Evolutionary conservation across 2,797 vertebrate genomes (phyloP).

Genomic region (Pseudochromis fuscus): DNA sequence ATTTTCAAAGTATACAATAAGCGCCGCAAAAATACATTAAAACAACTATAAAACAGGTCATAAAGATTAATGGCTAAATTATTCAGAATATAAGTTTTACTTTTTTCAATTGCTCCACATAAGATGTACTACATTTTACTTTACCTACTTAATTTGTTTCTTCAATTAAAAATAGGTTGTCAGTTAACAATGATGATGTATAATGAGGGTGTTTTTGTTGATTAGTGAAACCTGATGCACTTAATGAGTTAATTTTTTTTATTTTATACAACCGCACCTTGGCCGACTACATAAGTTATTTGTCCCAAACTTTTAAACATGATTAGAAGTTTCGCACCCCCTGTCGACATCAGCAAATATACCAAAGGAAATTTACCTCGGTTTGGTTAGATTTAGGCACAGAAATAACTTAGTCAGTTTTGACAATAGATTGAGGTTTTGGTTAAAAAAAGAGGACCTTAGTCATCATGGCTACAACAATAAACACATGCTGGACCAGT

Average conservation of each 20-base stretch:
- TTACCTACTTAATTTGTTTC: neutral
- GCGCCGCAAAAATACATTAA: neutral
- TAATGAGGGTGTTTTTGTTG: neutral
- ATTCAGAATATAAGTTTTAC: neutral
- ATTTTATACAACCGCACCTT: neutral
- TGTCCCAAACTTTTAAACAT: too few relatives aligned
- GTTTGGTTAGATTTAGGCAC: neutral
- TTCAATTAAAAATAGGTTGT: neutral
- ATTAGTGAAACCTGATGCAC: neutral
- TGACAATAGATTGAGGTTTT: neutral
- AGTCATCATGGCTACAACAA: neutral
- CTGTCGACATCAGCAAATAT: too few relatives aligned
- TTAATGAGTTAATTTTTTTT: neutral
- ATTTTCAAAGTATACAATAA: neutral
- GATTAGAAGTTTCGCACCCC: too few relatives aligned
- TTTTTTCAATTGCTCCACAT: neutral
- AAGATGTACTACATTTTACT: neutral
- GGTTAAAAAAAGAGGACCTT: neutral
- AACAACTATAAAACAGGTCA: too few relatives aligned
- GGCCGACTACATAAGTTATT: too few relatives aligned
- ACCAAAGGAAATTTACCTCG: neutral
- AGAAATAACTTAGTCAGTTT: neutral
- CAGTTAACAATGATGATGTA: neutral
- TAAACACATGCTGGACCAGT: neutral
- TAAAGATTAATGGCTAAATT: too few relatives aligned